Conservation (phyloP, 2,888 invertebrate genomes). For the Diachrysia chrysitis region DNA sequence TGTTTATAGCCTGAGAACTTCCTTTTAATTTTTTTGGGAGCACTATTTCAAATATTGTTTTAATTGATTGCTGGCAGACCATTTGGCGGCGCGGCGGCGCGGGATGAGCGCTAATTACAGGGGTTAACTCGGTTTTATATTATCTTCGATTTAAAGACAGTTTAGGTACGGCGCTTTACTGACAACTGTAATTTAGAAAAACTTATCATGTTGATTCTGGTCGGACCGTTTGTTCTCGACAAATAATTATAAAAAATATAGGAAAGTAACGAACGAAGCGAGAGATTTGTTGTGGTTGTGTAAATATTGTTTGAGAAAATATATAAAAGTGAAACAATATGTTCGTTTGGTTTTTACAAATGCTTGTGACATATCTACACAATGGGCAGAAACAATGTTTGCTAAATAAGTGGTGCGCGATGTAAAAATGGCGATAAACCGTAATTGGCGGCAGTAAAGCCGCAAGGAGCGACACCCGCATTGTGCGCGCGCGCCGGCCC, state of each 20-base stretch:
- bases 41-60: slow-evolving; percentile 89
- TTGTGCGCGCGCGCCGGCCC: slow-evolving; percentile 56
- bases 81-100: slow-evolving; percentile 79
- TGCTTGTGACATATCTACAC: slow-evolving; percentile 11
- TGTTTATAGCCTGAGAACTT: slow-evolving; percentile 84
- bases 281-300: neutral
- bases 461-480: slow-evolving; percentile 77
- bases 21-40: slow-evolving; percentile 84
- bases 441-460: slow-evolving; percentile 74
- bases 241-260: slow-evolving; percentile 38
- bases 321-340: neutral
- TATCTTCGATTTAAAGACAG: slow-evolving; percentile 72
- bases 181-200: slow-evolving; percentile 78
- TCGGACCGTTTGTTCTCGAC: slow-evolving; percentile 58
- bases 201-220: slow-evolving; percentile 74
- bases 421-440: slow-evolving; percentile 69
- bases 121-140: slow-evolving; percentile 74
- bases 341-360: neutral
- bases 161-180: slow-evolving; percentile 65
- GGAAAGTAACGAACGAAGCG: slow-evolving; percentile 14
- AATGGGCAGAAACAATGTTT: slow-evolving; percentile 61
- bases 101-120: slow-evolving; percentile 79
- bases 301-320: neutral
- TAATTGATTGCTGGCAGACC: slow-evolving; percentile 88
- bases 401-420: slow-evolving; percentile 64